phyloP scores from a whole-genome alignment of 2,888 invertebrate genomes.

The Drosophila cracens region DNA sequence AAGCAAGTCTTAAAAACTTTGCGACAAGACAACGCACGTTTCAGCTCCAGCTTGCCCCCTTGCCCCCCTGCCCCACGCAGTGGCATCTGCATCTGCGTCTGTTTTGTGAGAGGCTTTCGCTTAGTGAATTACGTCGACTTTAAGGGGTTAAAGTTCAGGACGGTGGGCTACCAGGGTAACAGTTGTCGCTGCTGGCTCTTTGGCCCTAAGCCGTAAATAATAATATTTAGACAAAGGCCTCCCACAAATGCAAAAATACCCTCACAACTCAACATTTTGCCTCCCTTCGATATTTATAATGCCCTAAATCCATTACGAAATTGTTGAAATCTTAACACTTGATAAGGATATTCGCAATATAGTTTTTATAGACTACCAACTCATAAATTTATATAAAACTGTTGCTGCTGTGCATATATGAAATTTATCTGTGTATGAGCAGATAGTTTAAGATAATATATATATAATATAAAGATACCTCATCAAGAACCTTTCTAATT shows the following conservation, averaged over 20 bases:
- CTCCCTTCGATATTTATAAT: slow-evolving; percentile 42
- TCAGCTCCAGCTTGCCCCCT: slow-evolving; percentile 38
- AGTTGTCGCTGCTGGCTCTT: slow-evolving; percentile 76
- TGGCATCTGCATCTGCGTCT: slow-evolving; percentile 61
- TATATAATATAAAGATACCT: not conserved
- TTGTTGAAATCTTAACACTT: slow-evolving; percentile 41
- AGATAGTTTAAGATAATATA: not conserved
- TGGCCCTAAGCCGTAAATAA: slow-evolving; percentile 79
- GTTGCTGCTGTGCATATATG: not conserved
- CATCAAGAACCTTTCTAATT: not conserved
- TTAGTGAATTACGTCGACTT: slow-evolving; percentile 77
- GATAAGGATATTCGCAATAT: slow-evolving; percentile 18
- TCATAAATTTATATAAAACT: not conserved
- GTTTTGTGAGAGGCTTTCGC: slow-evolving; percentile 65
- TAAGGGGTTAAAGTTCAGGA: slow-evolving; percentile 77
- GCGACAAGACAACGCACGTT: slow-evolving; percentile 81
- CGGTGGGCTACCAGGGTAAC: slow-evolving; percentile 68
- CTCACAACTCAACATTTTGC: slow-evolving; percentile 22
- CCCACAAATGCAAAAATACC: slow-evolving; percentile 23
- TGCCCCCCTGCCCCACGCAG: not conserved
- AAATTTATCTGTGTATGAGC: not conserved
- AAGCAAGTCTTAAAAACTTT: slow-evolving; percentile 81
- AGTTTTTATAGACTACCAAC: not conserved
- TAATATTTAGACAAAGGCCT: slow-evolving; percentile 77
- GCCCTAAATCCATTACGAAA: slow-evolving; percentile 58